Evolutionary conservation across 2,888 invertebrate species (phyloP).

Genomic region (Ennomos erosarius): DNA sequence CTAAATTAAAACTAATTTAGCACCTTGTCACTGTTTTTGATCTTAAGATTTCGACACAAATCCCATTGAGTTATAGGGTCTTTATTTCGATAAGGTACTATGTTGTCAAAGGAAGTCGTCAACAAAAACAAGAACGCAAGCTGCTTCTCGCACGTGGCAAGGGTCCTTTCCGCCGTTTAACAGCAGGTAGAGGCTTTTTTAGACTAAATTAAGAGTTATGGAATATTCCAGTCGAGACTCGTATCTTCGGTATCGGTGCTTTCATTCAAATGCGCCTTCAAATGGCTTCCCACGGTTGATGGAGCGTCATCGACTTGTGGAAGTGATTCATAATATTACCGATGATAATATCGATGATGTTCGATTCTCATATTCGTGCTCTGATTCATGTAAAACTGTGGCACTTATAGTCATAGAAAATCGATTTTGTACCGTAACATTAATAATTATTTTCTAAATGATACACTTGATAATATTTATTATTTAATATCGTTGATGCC

Average conservation of each 20-base stretch:
- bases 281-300: constrained; percentile 20
- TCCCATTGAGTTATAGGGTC: not conserved
- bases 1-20: constrained; percentile 13
- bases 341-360: constrained; percentile 8
- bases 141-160: constrained; percentile 82
- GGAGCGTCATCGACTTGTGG: constrained; percentile 19
- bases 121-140: constrained; percentile 55
- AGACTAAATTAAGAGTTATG: constrained; percentile 61
- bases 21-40: constrained; percentile 19
- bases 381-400: constrained; percentile 12
- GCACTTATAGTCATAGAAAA: not conserved
- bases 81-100: constrained; percentile 20
- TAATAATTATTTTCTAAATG: too few species aligned
- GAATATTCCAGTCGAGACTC: constrained; percentile 63
- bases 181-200: constrained; percentile 81
- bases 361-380: not conserved
- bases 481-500: too few species aligned
- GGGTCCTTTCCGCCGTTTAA: constrained; percentile 77
- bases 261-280: constrained; percentile 17
- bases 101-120: constrained; percentile 7
- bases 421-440: not conserved
- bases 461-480: too few species aligned
- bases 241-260: constrained; percentile 48
- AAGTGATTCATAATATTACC: constrained; percentile 17
- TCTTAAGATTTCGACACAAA: too few species aligned